These are phyloP conservation scores for Pteropus rufus DNA, from an alignment of 2,797 vertebrate genomes.

Conservation along the genomic window DNA sequence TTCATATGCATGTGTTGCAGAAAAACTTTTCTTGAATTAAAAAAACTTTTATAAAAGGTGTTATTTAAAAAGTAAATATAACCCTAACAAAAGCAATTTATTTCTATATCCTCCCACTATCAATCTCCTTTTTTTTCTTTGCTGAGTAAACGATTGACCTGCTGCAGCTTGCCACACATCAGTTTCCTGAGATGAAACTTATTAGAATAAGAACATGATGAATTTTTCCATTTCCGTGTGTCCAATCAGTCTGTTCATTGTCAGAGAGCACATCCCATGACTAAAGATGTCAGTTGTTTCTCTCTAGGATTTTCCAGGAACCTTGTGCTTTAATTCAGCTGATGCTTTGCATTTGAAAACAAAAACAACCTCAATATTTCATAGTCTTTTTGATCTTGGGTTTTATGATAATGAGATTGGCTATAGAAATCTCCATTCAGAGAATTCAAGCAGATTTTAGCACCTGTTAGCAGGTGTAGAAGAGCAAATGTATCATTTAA, in stretches of 20 bases:
- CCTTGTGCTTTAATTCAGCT: slow-evolving; percentile 58
- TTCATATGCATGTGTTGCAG: neutral
- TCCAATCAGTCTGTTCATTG: slow-evolving; percentile 60
- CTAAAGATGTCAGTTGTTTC: slow-evolving; percentile 38
- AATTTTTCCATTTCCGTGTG: neutral
- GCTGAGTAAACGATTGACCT: neutral
- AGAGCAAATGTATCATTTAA: neutral
- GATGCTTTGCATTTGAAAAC: slow-evolving; percentile 72
- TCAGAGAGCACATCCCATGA: slow-evolving; percentile 13
- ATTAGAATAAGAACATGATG: slow-evolving; percentile 51
- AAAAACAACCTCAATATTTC: slow-evolving; percentile 67
- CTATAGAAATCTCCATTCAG: slow-evolving; percentile 46
- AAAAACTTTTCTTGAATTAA: neutral
- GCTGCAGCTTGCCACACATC: neutral
- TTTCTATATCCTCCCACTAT: neutral
- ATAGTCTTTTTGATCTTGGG: slow-evolving; percentile 64
- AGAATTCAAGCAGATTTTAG: slow-evolving; percentile 59
- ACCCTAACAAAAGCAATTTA: neutral
- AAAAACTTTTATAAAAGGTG: neutral
- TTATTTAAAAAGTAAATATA: slow-evolving; percentile 22
- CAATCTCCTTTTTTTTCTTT: neutral
- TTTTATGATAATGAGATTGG: slow-evolving; percentile 69
- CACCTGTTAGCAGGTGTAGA: slow-evolving; percentile 62
- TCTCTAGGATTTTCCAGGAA: slow-evolving; percentile 52
- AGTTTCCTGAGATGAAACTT: slow-evolving; percentile 33